These are phyloP conservation scores for Morpho deidamia DNA, from an alignment of 2,888 invertebrate genomes.

Conservation along the genomic window DNA sequence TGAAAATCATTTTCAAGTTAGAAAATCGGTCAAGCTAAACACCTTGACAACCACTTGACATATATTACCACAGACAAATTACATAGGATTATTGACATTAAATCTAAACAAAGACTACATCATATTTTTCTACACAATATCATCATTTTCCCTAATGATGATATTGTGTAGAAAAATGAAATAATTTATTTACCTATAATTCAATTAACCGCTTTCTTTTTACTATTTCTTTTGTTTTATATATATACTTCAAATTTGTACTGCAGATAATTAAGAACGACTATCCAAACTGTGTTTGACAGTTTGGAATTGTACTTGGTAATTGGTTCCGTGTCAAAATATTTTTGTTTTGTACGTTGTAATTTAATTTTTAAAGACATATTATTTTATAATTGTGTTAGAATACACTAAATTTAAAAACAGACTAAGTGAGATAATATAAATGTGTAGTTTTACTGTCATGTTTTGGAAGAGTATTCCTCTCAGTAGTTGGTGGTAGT, in stretches of 20 bases:
- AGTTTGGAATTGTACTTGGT: slow-evolving; percentile 28
- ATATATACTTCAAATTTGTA: background rate
- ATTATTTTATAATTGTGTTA: slow-evolving; percentile 50
- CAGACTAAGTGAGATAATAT: slow-evolving; percentile 28
- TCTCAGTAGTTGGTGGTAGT: slow-evolving; percentile 54
- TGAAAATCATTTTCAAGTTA: slow-evolving; percentile 19
- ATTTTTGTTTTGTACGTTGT: slow-evolving; percentile 67
- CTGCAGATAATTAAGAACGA: too few species aligned
- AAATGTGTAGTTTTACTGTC: slow-evolving; percentile 29
- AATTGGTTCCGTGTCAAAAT: slow-evolving; percentile 63
- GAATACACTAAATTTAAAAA: slow-evolving; percentile 42
- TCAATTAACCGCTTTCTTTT: too few species aligned
- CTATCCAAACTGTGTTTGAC: too few species aligned
- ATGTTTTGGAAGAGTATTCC: slow-evolving; percentile 55
- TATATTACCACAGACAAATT: too few species aligned
- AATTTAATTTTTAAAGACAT: slow-evolving; percentile 37
- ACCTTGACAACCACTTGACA: background rate
- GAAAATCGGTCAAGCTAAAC: slow-evolving; percentile 10
- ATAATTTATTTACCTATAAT: too few species aligned
- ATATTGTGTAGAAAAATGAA: too few species aligned
- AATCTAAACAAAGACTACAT: too few species aligned
- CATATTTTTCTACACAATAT: too few species aligned
- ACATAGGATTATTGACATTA: too few species aligned
- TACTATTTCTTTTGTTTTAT: too few species aligned
- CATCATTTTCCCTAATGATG: too few species aligned